These are phyloP conservation scores for Bunonema sp. DNA, from an alignment of 2,888 invertebrate species.

Conservation along the genomic window DNA sequence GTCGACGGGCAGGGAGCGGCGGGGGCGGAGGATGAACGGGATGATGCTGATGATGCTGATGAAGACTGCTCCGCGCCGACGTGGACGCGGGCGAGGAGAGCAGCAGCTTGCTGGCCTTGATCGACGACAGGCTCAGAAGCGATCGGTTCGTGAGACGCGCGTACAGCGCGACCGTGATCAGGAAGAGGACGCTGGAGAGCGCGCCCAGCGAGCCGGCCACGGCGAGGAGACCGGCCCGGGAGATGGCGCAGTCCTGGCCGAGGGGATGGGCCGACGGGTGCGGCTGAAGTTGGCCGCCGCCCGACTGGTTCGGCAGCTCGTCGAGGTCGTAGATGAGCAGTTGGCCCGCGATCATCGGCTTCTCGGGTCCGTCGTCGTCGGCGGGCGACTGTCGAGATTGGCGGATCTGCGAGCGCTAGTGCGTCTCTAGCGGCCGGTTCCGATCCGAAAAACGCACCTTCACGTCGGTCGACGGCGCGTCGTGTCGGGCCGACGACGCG, in stretches of 20 bases:
- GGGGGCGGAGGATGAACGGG: no score
- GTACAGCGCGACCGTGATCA: constrained; percentile 6
- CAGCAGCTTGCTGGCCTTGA: no score
- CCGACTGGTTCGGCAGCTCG: constrained; percentile 25
- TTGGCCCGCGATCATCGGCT: constrained; percentile 39
- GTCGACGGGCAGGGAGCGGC: no score
- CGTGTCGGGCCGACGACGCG: constrained; percentile 1
- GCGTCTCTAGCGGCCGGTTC: not conserved
- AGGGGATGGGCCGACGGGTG: not conserved
- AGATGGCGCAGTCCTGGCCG: constrained; percentile 14
- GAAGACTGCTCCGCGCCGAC: no score
- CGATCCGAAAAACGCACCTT: constrained; percentile 2
- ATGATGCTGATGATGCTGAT: no score
- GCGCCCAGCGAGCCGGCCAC: constrained; percentile 13
- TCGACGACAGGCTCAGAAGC: no score
- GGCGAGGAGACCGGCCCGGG: constrained; percentile 18
- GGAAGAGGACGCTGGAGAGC: constrained; percentile 9
- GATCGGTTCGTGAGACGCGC: no score
- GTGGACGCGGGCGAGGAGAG: no score
- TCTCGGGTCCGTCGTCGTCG: constrained; percentile 8
- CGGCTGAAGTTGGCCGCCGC: not conserved
- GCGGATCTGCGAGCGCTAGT: not conserved
- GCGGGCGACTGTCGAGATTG: no score
- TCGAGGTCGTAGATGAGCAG: constrained; percentile 41
- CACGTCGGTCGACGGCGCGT: constrained; percentile 6